Percentiles rank a stretch among this genome's conserved stretches.
Evolutionary conservation across 2,797 vertebrate species (phyloP).

Genomic region (Brachyrhaphis roseni): DNA sequence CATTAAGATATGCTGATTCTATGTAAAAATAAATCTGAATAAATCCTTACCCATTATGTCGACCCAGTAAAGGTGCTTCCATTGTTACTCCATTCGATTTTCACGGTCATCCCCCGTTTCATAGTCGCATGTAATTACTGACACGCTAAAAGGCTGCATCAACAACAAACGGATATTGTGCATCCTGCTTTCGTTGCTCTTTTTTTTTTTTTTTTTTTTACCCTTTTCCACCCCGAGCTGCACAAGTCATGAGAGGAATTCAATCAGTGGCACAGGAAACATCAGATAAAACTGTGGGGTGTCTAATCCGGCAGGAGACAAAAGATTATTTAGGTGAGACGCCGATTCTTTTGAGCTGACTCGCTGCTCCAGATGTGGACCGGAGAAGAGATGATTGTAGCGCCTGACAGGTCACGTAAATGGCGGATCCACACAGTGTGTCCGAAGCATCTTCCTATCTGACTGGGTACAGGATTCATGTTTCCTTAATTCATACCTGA

Average conservation of each 20-base stretch:
- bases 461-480: slow-evolving; percentile 8
- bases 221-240: slow-evolving; percentile 26
- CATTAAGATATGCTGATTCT: background rate
- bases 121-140: slow-evolving; percentile 25
- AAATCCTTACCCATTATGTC: slow-evolving; percentile 60
- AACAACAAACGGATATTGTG: slow-evolving; percentile 28
- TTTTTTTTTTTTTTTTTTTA: background rate
- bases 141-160: slow-evolving; percentile 34
- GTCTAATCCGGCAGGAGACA: slow-evolving; percentile 15
- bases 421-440: background rate
- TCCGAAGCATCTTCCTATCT: background rate
- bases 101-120: slow-evolving; percentile 22
- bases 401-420: slow-evolving; percentile 57
- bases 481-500: slow-evolving; percentile 28
- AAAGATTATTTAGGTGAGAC: slow-evolving; percentile 45
- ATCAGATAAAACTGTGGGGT: background rate
- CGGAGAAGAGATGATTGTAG: slow-evolving; percentile 27
- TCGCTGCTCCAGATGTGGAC: slow-evolving; percentile 46
- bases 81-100: slow-evolving; percentile 44
- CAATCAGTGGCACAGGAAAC: slow-evolving; percentile 29
- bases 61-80: slow-evolving; percentile 34
- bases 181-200: slow-evolving; percentile 33
- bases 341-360: slow-evolving; percentile 42
- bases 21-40: slow-evolving; percentile 10
- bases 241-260: slow-evolving; percentile 62